Evolutionary conservation across 2,888 invertebrate genomes (phyloP).

Genomic region (Frankliniella intonsa): DNA sequence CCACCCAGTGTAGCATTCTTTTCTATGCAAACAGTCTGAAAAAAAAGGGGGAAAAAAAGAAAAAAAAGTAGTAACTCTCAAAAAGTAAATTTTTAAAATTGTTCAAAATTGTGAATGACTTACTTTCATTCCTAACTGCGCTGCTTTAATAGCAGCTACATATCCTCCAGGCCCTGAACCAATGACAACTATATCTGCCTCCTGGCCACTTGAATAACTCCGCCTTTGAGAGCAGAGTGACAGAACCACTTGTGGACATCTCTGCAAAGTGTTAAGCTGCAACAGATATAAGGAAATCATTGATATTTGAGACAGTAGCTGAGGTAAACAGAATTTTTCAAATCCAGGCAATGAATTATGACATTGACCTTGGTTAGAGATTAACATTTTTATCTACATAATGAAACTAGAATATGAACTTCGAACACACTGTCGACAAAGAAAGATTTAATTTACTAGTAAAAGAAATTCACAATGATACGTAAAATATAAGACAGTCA

Average conservation of each 20-base stretch:
- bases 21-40: constrained; percentile 91
- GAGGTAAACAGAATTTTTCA: not conserved
- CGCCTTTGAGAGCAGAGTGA: constrained; percentile 38
- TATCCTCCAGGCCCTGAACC: constrained; percentile 99
- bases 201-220: constrained; percentile 65
- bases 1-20: constrained; percentile 93
- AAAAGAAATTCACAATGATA: not conserved
- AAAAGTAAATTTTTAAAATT: no score
- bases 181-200: constrained; percentile 93
- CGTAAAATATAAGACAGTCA: not conserved
- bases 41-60: constrained; percentile 36
- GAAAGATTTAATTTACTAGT: not conserved
- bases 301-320: not conserved
- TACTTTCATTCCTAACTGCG: constrained; percentile 95
- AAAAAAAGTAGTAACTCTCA: constrained; percentile 19
- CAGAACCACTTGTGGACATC: not conserved
- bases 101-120: constrained; percentile 30
- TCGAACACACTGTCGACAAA: no score
- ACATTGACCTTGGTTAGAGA: constrained; percentile 15
- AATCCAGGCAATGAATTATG: not conserved
- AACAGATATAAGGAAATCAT: not conserved
- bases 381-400: not conserved
- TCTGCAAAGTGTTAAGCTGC: constrained; percentile 14
- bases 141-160: constrained; percentile 98
- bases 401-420: no score